Evolutionary conservation across 35 echinoderm and acorn worm species (phyloP), one percentile per base, ranked within the genome.

Genomic region (Amphiura filiformis): DNA sequence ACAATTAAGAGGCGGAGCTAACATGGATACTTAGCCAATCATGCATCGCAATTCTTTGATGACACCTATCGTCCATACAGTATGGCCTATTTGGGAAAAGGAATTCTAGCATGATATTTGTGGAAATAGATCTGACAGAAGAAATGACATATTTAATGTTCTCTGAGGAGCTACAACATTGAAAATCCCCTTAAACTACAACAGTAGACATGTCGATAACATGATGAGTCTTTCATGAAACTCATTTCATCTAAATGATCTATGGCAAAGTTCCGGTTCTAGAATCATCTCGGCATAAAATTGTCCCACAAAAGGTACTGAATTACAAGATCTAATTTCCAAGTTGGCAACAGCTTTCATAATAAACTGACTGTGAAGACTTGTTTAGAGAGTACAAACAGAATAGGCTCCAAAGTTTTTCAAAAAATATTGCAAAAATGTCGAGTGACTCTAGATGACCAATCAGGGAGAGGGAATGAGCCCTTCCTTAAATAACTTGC

Each of bases 401-500:
- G 1, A 70, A 70, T 17, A 3, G 61, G 26, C 26, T 2, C 9
- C n/a, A 2, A 70, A 70, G 61, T 70, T 47, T n/a, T n/a, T 70
- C 61, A 70, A 70, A 70, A n/a, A 70, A 18, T 70, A 70, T 70
- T 70, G 61, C 61, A 70, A 70, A 70, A 70, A 70, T 70, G 61
- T 47, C 41, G 41, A 47, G 5, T 9, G 17, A 47, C 9, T 70
- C 28, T 18, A 11, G 20, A 13, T 70, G 26, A 30, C 61, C 61
- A 70, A 70, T 70, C 61, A 23, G 17, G 7, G 26, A 70, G 7
- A 5, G 15, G 28, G 7, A 4, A 26, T 26, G 17, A 26, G 61
- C 61, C 61, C 61, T 70, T 70, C 61, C 61, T 70, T 70, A 70
- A 70, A 70, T 70, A 70, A 26, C 28, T 70, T 70, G 61, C 61